phyloP scores from a whole-genome alignment of 1,140 invertebrate genomes.

The Phenacoccus solenopsis region DNA sequence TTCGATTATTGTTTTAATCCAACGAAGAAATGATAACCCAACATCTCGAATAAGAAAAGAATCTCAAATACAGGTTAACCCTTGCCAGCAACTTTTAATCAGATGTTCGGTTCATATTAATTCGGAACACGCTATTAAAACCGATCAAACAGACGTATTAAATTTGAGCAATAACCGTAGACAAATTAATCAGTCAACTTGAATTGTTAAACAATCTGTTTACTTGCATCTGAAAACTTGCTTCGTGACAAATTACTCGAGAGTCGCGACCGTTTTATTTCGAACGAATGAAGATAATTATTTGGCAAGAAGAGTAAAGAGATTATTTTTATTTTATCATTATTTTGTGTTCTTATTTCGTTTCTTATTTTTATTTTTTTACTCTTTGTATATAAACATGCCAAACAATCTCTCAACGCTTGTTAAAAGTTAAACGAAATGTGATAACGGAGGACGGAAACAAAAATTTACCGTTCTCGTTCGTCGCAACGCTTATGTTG shows the following conservation, averaged over 20 bases:
- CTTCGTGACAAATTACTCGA: not conserved
- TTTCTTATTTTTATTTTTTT: not conserved
- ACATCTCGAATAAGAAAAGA: no score
- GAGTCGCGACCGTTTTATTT: not conserved
- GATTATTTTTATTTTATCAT: conserved; percentile 5
- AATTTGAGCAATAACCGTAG: no score
- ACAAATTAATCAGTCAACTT: not conserved
- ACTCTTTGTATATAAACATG: not conserved
- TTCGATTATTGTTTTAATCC: no score
- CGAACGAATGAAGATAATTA: conserved; percentile 9
- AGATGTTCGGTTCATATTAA: no score
- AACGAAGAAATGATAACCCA: no score
- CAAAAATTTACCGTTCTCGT: not conserved
- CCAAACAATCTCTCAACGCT: conserved; percentile 13
- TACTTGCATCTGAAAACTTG: not conserved
- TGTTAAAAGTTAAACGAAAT: conserved; percentile 14
- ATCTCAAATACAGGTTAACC: no score
- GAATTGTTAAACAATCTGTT: not conserved
- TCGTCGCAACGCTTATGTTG: not conserved
- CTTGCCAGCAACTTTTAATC: no score
- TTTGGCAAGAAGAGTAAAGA: not conserved
- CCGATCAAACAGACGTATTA: no score
- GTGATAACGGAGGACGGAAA: conserved; percentile 7
- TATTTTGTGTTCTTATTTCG: not conserved
- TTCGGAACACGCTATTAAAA: no score